Base-by-base conservation (phyloP, 2,113 vertebrate species). In the Craseonycteris thonglongyai region DNA sequence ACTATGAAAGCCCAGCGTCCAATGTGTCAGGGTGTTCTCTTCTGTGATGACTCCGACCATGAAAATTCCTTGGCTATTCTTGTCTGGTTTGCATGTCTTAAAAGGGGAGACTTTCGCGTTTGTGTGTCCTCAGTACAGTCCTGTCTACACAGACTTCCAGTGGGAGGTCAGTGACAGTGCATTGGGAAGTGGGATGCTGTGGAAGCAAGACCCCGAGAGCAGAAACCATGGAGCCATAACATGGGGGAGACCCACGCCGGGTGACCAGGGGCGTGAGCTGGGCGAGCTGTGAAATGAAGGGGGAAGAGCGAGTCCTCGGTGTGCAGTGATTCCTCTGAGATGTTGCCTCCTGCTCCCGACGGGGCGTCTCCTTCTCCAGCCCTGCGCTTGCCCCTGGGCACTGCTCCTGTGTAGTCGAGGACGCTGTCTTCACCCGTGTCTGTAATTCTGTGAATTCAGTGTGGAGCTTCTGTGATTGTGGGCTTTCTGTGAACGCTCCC, bases 281-380 rank as follows among this genome's bases (percentile, higher is more conserved):
- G 51, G 14, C 4, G 45, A 63, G 61, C 58, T 69, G 78, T n/a
- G 74, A 40, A 89, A 74, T 54, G 72, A 94, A 76, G 21, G 54
- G 56, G 65, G 83, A 61, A 28, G 2, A 80, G 51, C 2, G 74
- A 71, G 59, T 75, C 21, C n/a, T n/a, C n/a, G n/a, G n/a, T n/a
- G n/a, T n/a, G 83, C 87, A 75, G 86, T 95, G 65, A 96, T 96
- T 97, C 95, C 80, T 80, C 71, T 30, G 74, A 91, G 85, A 49
- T 78, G 94, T 91, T 95, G 42, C 42, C 59, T 33, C 68, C 61
- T 74, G 28, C 42, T 78, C 51, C 74, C 78, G 78, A 47, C 56
- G 63, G 93, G 83, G 11, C 68, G 61, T 95, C 79, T 94, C 33
- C 87, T 56, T 88, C 80, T 93, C 91, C 80, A 74, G 80, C 80